A percentile compares a stretch with the other conserved stretches of the same genome.
phyloP scores from a whole-genome alignment of 1,140 invertebrate genomes.

The Leucophenga varia region DNA sequence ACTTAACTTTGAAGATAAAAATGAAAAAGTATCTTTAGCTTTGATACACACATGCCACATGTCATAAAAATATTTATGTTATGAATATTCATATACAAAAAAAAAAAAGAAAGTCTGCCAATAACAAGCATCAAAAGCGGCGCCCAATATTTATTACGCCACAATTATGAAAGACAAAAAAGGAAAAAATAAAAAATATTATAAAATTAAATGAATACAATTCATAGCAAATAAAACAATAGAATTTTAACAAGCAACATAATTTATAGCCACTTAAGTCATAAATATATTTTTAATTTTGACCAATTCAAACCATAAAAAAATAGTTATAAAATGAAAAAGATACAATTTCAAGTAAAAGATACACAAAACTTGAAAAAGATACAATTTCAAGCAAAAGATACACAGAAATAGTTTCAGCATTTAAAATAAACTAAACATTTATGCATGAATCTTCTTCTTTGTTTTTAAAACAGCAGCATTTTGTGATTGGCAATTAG shows the following conservation, averaged over 20 bases:
- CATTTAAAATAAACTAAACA: too few relatives aligned
- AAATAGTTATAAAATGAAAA: too few relatives aligned
- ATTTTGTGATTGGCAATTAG: conserved; percentile 3
- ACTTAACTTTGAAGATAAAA: too few relatives aligned
- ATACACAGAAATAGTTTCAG: too few relatives aligned
- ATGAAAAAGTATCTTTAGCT: too few relatives aligned
- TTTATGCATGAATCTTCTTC: conserved; percentile 49
- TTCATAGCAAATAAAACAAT: conserved; percentile 26
- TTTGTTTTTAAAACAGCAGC: conserved; percentile 24
- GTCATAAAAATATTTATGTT: too few relatives aligned
- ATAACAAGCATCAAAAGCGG: conserved; percentile 3
- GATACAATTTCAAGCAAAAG: too few relatives aligned
- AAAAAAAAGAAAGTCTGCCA: too few relatives aligned
- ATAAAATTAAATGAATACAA: conserved; percentile 28
- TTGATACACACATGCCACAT: too few relatives aligned
- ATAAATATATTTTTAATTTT: conserved; percentile 55
- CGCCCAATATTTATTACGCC: conserved; percentile 24
- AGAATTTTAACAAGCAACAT: conserved; percentile 52
- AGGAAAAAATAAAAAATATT: conserved; percentile 30
- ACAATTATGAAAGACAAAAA: conserved; percentile 2
- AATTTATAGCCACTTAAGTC: conserved; percentile 53
- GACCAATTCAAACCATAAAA: conserved; percentile 45
- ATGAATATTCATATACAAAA: too few relatives aligned
- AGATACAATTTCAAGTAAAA: too few relatives aligned
- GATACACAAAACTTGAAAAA: too few relatives aligned